Conservation (phyloP, 2,888 invertebrate species). For the Brachypalpus laphriformis region DNA sequence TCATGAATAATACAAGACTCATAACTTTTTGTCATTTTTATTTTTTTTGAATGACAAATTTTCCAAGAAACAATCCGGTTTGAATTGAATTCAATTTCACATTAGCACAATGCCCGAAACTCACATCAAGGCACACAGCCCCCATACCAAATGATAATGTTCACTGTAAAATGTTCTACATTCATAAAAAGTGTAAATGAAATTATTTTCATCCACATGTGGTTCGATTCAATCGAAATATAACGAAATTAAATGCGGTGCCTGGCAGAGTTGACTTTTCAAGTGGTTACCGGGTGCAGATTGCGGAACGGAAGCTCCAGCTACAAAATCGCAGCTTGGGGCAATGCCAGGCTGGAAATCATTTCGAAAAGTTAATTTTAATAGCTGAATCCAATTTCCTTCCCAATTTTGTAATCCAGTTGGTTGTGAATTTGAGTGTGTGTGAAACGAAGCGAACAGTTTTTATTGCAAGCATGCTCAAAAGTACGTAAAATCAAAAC, state of each 20-base stretch:
- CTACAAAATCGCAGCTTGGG: no score
- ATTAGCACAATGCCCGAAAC: neutral
- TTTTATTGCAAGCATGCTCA: neutral
- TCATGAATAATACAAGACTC: no score
- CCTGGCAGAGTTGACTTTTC: neutral
- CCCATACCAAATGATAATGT: neutral
- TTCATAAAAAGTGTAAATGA: neutral
- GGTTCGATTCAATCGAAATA: neutral
- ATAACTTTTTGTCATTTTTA: no score
- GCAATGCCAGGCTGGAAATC: neutral
- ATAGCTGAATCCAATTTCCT: neutral
- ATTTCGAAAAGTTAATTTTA: conserved; percentile 16
- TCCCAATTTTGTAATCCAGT: neutral
- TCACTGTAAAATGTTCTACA: neutral
- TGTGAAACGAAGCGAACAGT: neutral
- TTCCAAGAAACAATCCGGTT: neutral
- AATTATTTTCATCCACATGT: conserved; percentile 3
- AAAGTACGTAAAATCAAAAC: neutral
- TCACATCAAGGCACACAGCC: neutral
- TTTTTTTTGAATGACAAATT: neutral
- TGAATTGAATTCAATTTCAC: neutral
- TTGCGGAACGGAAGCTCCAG: neutral
- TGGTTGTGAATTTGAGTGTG: no score
- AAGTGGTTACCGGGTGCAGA: neutral
- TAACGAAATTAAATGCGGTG: neutral